Conservation (phyloP, 2,797 vertebrate species). For the Gymnopithys bicolor region DNA sequence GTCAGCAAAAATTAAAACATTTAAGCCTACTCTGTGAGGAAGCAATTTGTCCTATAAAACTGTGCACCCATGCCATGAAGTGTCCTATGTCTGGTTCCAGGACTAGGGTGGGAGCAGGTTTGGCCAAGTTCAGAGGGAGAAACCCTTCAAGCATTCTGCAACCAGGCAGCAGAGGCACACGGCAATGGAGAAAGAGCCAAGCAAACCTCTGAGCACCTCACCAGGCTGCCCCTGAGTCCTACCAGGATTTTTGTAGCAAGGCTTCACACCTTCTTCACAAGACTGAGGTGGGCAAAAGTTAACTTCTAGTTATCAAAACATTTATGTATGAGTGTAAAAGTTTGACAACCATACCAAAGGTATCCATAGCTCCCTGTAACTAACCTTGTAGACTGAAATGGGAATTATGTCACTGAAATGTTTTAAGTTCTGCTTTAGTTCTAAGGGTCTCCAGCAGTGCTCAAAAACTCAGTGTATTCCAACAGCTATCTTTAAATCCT, state of each 20-base stretch:
- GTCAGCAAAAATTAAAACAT: neutral
- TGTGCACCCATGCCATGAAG: neutral
- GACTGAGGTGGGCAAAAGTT: neutral
- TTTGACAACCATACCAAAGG: neutral
- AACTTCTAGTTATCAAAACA: neutral
- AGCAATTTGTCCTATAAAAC: neutral
- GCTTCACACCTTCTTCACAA: neutral
- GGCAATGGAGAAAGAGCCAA: accelerated
- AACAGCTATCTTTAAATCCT: neutral
- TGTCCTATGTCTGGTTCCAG: neutral
- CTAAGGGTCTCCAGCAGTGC: neutral
- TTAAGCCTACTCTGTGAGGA: neutral
- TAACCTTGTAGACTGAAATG: neutral
- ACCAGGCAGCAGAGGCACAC: neutral
- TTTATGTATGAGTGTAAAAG: neutral
- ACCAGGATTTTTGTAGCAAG: neutral
- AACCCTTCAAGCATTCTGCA: neutral
- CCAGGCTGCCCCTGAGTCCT: neutral
- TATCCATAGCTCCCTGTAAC: neutral
- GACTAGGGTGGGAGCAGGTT: neutral
- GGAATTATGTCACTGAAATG: neutral
- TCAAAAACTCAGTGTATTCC: neutral
- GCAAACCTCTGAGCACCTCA: neutral
- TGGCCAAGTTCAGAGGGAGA: neutral
- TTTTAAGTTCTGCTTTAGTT: neutral